phyloP scores from a whole-genome alignment of 23 tunicate species.

The Halocynthia aurantium region DNA sequence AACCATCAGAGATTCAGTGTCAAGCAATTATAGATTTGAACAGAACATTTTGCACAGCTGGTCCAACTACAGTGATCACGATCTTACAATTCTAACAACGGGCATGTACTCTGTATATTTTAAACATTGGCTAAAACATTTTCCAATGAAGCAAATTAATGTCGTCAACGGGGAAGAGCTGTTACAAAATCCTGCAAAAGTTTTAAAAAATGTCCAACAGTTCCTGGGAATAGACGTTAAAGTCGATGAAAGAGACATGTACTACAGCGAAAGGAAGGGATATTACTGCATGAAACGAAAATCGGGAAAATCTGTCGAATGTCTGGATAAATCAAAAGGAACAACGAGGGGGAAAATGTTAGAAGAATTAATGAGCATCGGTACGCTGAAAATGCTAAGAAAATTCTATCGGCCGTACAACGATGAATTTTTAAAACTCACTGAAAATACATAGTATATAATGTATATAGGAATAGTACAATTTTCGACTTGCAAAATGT shows the following conservation, averaged over 20 bases:
- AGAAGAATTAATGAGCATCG: not conserved
- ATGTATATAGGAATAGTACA: no score
- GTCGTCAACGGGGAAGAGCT: constrained; percentile 4
- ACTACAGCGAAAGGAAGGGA: not conserved
- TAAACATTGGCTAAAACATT: not conserved
- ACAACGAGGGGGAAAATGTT: not conserved
- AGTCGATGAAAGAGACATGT: constrained; percentile 11
- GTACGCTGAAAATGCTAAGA: not conserved
- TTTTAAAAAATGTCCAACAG: not conserved
- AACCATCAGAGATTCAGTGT: no score
- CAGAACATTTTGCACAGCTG: not conserved
- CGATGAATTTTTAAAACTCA: not conserved
- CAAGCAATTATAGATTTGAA: not conserved
- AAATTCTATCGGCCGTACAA: not conserved
- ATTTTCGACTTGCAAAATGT: no score
- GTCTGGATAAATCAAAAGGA: not conserved
- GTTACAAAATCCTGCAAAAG: not conserved
- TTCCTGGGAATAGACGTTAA: not conserved
- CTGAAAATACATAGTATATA: not conserved
- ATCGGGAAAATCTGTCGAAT: not conserved
- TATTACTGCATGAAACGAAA: not conserved
- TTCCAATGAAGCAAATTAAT: not conserved
- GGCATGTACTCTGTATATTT: constrained; percentile 4
- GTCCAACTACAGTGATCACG: not conserved
- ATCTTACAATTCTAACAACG: constrained; percentile 2